Percentiles rank a stretch among this genome's conserved stretches.
These are phyloP conservation scores for Sycophila sp. DNA, from an alignment of 1,140 invertebrate genomes.

Conservation along the genomic window DNA sequence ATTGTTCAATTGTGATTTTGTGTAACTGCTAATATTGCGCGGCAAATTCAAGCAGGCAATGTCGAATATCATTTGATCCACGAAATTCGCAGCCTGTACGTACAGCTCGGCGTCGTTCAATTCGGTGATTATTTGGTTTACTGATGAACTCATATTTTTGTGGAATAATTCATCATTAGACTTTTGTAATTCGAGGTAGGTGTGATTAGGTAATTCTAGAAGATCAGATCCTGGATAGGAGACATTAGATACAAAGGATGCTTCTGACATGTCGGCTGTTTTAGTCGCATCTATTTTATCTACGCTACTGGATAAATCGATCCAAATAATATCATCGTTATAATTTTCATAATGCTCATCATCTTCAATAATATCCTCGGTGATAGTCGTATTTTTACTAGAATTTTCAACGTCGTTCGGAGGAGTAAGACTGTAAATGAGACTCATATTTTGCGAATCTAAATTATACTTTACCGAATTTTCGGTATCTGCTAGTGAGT, in stretches of 20 bases:
- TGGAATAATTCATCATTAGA: conserved; percentile 51
- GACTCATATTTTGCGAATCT: conserved; percentile 51
- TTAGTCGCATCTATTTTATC: conserved; percentile 34
- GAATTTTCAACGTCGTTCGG: conserved; percentile 33
- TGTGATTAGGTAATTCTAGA: conserved; percentile 47
- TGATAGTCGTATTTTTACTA: conserved; percentile 37
- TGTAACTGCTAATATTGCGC: not conserved
- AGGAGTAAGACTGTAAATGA: conserved; percentile 59
- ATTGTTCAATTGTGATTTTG: conserved; percentile 22
- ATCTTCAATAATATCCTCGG: conserved; percentile 34
- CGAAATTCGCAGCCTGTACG: conserved; percentile 44
- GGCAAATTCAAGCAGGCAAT: conserved; percentile 39
- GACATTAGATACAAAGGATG: conserved; percentile 31
- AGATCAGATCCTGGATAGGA: conserved; percentile 51
- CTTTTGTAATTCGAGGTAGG: conserved; percentile 45
- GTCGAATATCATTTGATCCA: conserved; percentile 49
- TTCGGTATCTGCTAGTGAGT: conserved; percentile 44
- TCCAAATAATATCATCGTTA: not conserved
- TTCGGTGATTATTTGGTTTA: conserved; percentile 57
- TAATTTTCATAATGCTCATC: not conserved
- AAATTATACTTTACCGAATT: conserved; percentile 55
- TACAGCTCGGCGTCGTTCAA: conserved; percentile 48
- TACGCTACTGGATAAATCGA: not conserved
- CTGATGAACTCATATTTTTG: conserved; percentile 53
- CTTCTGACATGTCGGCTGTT: conserved; percentile 42